Evolutionary conservation across 53 echinoderm and acorn worm species (phyloP), one percentile per base, ranked within the genome.

Genomic region (Temnopleurus reevesii): DNA sequence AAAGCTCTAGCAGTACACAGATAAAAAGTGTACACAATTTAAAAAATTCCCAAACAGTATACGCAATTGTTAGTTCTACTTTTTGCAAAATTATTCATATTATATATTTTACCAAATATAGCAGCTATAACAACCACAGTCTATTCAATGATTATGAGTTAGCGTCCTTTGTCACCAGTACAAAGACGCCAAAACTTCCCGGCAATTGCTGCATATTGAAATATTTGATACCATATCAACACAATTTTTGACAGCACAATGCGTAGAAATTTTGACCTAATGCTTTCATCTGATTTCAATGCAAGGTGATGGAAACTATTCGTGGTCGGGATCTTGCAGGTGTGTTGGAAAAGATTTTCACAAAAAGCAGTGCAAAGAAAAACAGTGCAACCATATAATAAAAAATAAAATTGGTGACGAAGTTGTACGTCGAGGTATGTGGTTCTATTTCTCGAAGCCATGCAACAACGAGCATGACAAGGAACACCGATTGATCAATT

Each of bases 191-290:
- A 33, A 47, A 66, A 87, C 66, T 87, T 87, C 65, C n/a, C 71
- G 38, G 88, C 88, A 66, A 87, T 87, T 87, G 71, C 65, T 87
- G 34, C 18, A 53, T 51, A 34, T 66, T 46, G 53, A 87, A 87
- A 25, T 56, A 26, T 44, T 66, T 51, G 88, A 87, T 66, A 85
- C 65, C 71, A 66, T 45, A 65, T 87, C 65, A 87, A 87, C 88
- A 87, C 88, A 66, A 57, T 44, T 66, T 87, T 87, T 87, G 88
- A 87, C 88, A 87, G 88, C 71, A 87, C 35, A 87, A 87, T 53
- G 71, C 88, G 46, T 49, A 7, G 71, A 87, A 66, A 64, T 64
- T 23, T 66, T 87, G 88, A 87, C 88, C 88, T 66, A 60, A 85
- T 87, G 88, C 53, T 43, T 85, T 36, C 44, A 79, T 49, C 46